phyloP scores from a whole-genome alignment of 1,140 invertebrate species.

The Anadara kagoshimensis region DNA sequence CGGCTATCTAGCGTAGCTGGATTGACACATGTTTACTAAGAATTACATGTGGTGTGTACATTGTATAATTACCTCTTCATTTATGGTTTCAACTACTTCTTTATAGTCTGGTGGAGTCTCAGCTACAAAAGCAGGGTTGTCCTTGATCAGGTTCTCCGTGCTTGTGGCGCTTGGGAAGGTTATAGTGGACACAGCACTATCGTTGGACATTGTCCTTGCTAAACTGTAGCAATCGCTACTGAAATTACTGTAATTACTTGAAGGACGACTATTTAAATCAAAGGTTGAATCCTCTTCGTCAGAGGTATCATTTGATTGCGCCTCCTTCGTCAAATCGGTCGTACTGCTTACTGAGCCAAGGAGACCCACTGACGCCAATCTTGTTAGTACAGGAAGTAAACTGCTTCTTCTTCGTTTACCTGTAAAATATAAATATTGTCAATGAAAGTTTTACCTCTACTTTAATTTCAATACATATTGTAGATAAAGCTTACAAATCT shows the following conservation, averaged over 20 bases:
- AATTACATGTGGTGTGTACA: too few relatives aligned
- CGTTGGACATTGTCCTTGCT: conserved; percentile 45
- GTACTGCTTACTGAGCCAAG: conserved; percentile 49
- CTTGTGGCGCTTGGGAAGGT: conserved; percentile 38
- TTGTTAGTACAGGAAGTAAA: conserved; percentile 50
- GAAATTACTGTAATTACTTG: conserved; percentile 44
- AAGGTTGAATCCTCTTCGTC: conserved; percentile 58
- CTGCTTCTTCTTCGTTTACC: conserved; percentile 51
- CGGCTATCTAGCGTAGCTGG: too few relatives aligned
- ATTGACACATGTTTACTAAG: too few relatives aligned
- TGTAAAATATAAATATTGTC: conserved; percentile 8
- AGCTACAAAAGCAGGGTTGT: conserved; percentile 46
- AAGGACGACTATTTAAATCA: conserved; percentile 41
- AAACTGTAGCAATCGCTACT: conserved; percentile 50
- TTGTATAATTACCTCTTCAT: conserved; percentile 18
- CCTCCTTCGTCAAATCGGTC: conserved; percentile 51
- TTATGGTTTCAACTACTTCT: conserved; percentile 29
- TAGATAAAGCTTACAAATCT: too few relatives aligned
- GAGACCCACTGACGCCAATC: conserved; percentile 52
- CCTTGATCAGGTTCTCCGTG: conserved; percentile 42
- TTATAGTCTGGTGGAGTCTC: conserved; percentile 38
- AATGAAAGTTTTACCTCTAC: too few relatives aligned
- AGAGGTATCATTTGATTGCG: conserved; percentile 49
- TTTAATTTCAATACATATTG: too few relatives aligned
- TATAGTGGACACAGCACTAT: conserved; percentile 44